Evolutionary conservation across 2,888 invertebrate species (phyloP).

Genomic region (Caenorhabditis wallacei): DNA sequence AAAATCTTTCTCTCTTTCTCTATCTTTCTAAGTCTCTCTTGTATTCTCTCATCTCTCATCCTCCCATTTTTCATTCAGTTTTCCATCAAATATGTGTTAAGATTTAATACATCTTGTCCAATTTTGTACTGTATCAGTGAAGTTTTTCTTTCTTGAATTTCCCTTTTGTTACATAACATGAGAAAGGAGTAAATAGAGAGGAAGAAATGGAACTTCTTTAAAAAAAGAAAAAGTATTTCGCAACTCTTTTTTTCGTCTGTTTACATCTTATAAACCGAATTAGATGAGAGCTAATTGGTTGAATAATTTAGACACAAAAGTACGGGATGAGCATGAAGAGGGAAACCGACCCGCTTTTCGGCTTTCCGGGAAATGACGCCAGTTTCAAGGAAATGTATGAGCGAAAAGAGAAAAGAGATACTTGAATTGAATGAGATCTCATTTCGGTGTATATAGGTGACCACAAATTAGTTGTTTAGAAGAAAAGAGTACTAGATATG

Average conservation of each 20-base stretch:
- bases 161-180: not conserved
- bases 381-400: slow-evolving; percentile 27
- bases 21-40: slow-evolving; percentile 19
- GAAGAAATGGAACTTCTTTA: slow-evolving; percentile 19
- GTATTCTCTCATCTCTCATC: slow-evolving; percentile 10
- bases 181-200: not conserved
- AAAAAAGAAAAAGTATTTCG: slow-evolving; percentile 50
- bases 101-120: slow-evolving; percentile 28
- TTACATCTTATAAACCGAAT: slow-evolving; percentile 64
- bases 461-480: slow-evolving; percentile 35
- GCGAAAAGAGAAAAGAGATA: not conserved
- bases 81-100: slow-evolving; percentile 38
- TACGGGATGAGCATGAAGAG: slow-evolving; percentile 38
- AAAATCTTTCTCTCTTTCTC: slow-evolving; percentile 21
- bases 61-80: not conserved
- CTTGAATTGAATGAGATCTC: slow-evolving; percentile 22
- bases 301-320: slow-evolving; percentile 61
- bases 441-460: slow-evolving; percentile 44
- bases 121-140: slow-evolving; percentile 51
- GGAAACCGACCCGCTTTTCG: slow-evolving; percentile 40
- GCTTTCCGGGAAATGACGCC: slow-evolving; percentile 62
- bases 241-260: slow-evolving; percentile 58
- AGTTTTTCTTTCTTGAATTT: slow-evolving; percentile 10
- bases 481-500: not conserved
- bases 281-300: slow-evolving; percentile 65